Base-by-base conservation (phyloP, 2,888 invertebrate genomes). In the Aphelenchoides bicaudatus region DNA sequence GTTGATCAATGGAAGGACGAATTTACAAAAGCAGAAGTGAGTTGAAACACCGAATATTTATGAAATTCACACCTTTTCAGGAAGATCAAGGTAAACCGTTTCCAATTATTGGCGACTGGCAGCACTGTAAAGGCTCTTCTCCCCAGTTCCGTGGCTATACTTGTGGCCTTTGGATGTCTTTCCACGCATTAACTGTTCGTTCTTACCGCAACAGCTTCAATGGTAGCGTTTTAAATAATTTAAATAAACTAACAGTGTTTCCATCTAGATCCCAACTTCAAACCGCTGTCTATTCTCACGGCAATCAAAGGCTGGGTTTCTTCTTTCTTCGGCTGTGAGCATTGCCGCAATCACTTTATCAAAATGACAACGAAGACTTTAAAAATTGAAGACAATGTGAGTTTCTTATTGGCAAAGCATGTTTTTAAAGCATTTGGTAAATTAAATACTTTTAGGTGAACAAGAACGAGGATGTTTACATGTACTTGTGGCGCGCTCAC, bases 131-230 rank as follows among this genome's bases (percentile, higher is more conserved):
- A 48, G 63, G 63, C 25, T 59, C 59, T 31, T 50, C 56, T 13
- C 57, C 61, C 2, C 51, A 60, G 6, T 71, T 60, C 38, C 84
- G 94, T 50, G 92, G 93, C 13, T 96, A 89, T 79, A 88, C 92
- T 0, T 98, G 96, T 81, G 88, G 91, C 0, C 82, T 98, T 27
- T 98, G 98, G 98, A 88, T 87, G 16, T 82, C 91, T 68, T 98
- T 94, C 80, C 96, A 98, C 79, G 88, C 88, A 39, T 81, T 98
- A 58, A 89, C 91, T 0, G 88, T 93, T 0, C 87, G 87, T 76
- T 87, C 88, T 10, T 81, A 80, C 56, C 73, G 78, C 23, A 79
- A 78, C 59, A 67, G 73, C 43, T 67, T 65, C 46, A 69, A 53
- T 13, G 61, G 67, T 67, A 29, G 5, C 19, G 1, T 29, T 16